These are phyloP conservation scores for Lepidocyrtoides sp. DNA, from an alignment of 2,888 invertebrate species.

Conservation along the genomic window DNA sequence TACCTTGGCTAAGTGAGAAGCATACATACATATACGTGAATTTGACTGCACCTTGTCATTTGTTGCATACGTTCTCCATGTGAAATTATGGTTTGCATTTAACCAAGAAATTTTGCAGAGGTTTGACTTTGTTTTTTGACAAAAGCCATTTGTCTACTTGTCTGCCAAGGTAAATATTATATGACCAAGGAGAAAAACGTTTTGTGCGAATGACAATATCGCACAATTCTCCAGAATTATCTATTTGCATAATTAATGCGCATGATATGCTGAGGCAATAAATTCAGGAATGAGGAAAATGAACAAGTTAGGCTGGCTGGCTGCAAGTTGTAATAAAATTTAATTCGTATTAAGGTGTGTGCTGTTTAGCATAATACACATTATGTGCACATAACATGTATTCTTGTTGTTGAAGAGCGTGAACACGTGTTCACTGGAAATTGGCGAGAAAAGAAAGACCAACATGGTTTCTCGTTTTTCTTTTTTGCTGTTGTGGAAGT, in stretches of 20 bases:
- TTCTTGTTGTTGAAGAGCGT: neutral
- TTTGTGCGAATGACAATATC: neutral
- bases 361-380: too few relatives aligned
- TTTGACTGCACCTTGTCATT: too few relatives aligned
- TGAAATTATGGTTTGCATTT: too few relatives aligned
- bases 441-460: neutral
- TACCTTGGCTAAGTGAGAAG: too few relatives aligned
- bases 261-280: neutral
- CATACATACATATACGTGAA: too few relatives aligned
- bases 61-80: too few relatives aligned
- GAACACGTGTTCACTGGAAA: neutral
- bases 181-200: neutral
- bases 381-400: too few relatives aligned
- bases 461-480: too few relatives aligned
- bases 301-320: neutral
- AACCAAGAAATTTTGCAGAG: too few relatives aligned
- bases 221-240: conserved; percentile 1
- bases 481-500: neutral
- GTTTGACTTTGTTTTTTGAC: too few relatives aligned
- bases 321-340: neutral
- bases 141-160: neutral
- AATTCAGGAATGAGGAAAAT: neutral
- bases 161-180: neutral
- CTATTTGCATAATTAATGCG: conserved; percentile 21
- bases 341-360: too few relatives aligned